phyloP scores from a whole-genome alignment of 2,797 vertebrate genomes.

The Syngnathus acus region DNA sequence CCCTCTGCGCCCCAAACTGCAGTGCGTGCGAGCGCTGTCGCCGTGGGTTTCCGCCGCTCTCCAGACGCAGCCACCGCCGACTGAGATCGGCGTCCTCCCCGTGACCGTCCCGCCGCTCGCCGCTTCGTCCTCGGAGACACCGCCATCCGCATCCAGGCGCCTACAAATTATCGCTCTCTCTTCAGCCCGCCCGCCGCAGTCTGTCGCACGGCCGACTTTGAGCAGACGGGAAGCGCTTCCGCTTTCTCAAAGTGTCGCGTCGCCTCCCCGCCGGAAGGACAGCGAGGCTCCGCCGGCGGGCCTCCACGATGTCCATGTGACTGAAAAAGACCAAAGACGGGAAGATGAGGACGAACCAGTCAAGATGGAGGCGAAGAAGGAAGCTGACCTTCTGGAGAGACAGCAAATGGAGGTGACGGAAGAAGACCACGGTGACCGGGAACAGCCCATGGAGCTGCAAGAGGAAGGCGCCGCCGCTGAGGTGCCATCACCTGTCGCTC shows the following conservation, averaged over 20 bases:
- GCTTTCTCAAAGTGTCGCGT: conserved; percentile 56
- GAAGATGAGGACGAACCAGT: conserved; percentile 22
- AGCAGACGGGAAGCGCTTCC: conserved; percentile 31
- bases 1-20: conserved; percentile 78
- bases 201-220: conserved; percentile 51
- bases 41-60: conserved; percentile 69
- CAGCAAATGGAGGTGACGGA: conserved; percentile 41
- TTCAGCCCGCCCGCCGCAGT: conserved; percentile 78
- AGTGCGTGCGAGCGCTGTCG: conserved; percentile 67
- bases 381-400: conserved; percentile 4
- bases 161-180: conserved; percentile 83
- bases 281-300: conserved; percentile 17
- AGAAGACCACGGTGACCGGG: conserved; percentile 31
- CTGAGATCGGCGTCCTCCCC: conserved; percentile 58
- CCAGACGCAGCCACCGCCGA: conserved; percentile 58
- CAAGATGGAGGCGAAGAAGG: not conserved
- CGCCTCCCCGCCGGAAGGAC: conserved; percentile 57
- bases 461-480: conserved; percentile 30
- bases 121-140: conserved; percentile 64
- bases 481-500: conserved; percentile 38
- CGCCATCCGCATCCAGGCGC: conserved; percentile 71
- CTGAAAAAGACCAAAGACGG: conserved; percentile 18
- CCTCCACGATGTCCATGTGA: not conserved
- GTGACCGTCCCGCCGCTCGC: conserved; percentile 36
- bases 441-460: conserved; percentile 28